A percentile compares a stretch with the other conserved stretches of the same genome.
Evolutionary conservation across 2,797 vertebrate species (phyloP).

Genomic region (Leucoraja ocellata): DNA sequence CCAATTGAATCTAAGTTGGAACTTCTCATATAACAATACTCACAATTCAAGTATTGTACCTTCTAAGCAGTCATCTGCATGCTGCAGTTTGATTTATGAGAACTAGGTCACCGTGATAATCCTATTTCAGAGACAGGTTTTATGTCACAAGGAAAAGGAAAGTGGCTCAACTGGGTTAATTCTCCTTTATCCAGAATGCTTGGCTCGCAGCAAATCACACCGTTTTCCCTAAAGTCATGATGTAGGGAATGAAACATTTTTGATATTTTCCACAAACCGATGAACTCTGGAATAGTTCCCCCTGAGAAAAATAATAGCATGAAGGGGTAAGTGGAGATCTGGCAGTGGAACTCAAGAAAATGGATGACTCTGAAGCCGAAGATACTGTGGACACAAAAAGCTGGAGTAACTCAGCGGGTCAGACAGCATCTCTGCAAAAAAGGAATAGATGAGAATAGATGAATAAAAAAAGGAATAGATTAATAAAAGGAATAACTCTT

Average conservation of each 20-base stretch:
- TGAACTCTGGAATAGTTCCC: not conserved
- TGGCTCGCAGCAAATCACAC: not conserved
- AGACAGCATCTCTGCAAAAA: no score
- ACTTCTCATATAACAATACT: slow-evolving; percentile 5
- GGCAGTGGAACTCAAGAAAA: not conserved
- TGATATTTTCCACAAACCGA: not conserved
- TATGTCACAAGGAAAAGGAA: not conserved
- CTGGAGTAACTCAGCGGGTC: no score
- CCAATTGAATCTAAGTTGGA: slow-evolving; percentile 9
- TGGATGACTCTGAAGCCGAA: not conserved
- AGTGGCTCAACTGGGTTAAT: not conserved
- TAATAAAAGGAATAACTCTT: no score
- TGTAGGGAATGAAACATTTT: not conserved
- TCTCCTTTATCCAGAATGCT: not conserved
- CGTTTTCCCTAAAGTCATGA: not conserved
- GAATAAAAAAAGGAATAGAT: no score
- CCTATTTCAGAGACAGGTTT: not conserved
- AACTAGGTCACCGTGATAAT: slow-evolving; percentile 9
- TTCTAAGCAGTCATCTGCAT: not conserved
- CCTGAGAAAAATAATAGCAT: not conserved
- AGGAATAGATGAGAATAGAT: no score
- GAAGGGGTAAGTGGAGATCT: not conserved
- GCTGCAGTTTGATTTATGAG: not conserved
- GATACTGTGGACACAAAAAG: no score
- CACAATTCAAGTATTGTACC: slow-evolving; percentile 28